Base-by-base conservation (phyloP, 2,888 invertebrate genomes). In the Liopterus haemorrhoidalis region DNA sequence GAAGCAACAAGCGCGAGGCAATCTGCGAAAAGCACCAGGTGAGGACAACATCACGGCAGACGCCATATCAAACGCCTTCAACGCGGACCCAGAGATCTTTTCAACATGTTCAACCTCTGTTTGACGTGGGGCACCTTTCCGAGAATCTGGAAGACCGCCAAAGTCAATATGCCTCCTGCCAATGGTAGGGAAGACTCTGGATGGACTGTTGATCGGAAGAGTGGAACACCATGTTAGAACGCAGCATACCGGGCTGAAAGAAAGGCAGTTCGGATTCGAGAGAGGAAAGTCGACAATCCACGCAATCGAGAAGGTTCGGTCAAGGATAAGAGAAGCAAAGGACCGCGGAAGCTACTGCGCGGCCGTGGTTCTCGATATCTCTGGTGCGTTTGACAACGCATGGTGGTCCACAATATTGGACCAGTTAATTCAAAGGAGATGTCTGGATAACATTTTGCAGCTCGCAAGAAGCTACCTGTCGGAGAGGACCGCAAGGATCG, bases 321-420 rank as follows among this genome's bases (percentile, higher is more conserved):
- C 9, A 4, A 11, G 9, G 5, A 19, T 45, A 4, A 36, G 31
- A 18, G 20, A 38, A 9, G 45, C 38, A 6, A 37, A 31, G 5
- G 32, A 22, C 8, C 20, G 16, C 15, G 35, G 42, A 1, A 39
- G 41, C 8, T 49, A 51, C 32, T 32, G 51, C 27, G 46, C 49
- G 24, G 27, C 32, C 2, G 41, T 54, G 2, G 30, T 49, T 11
- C 14, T 54, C n/a, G 51, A 54, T 31, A 50, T 54, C 2, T 14
- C 25, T 14, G 54, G 52, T 12, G 60, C 59, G 14, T 60, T 61
- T 27, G 59, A 61, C 31, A 54, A 48, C 35, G 58, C 59, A 1
- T 60, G 57, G 59, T 59, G 59, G 58, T 59, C 57, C 2, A 38
- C 41, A 2, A 46, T 57, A 2, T 45, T 40, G 25, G 2, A 20